These are phyloP conservation scores for Batillaria attramentaria DNA, from an alignment of 1,140 invertebrate genomes.

Conservation along the genomic window DNA sequence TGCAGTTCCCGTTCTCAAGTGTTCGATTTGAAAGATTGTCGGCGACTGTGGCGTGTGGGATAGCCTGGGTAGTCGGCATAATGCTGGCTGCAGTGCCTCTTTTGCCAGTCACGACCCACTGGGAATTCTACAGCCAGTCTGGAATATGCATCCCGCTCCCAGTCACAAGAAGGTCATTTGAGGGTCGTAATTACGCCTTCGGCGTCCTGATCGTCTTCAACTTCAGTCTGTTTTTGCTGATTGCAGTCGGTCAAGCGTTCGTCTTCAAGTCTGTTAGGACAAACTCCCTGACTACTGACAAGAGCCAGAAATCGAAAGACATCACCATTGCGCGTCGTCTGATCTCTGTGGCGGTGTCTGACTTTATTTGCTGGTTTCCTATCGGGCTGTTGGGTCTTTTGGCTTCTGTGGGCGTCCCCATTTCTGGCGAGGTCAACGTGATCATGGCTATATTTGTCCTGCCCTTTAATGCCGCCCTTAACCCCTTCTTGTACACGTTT, in stretches of 20 bases:
- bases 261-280: constrained; percentile 37
- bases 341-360: constrained; percentile 33
- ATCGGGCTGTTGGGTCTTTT: constrained; percentile 27
- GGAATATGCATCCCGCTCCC: constrained; percentile 45
- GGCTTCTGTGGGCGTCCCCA: constrained; percentile 30
- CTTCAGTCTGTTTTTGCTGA: constrained; percentile 36
- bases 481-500: constrained; percentile 49
- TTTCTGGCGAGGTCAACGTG: constrained; percentile 44
- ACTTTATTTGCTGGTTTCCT: constrained; percentile 35
- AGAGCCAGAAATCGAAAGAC: constrained; percentile 25
- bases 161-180: constrained; percentile 17
- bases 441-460: constrained; percentile 45
- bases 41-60: neutral
- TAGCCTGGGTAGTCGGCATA: constrained; percentile 33
- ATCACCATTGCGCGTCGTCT: constrained; percentile 35
- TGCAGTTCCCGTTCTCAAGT: constrained; percentile 57
- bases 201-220: constrained; percentile 45
- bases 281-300: neutral
- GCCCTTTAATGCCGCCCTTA: constrained; percentile 49
- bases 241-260: constrained; percentile 38
- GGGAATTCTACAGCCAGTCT: constrained; percentile 43
- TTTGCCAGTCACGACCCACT: constrained; percentile 10
- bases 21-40: constrained; percentile 31
- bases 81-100: constrained; percentile 32
- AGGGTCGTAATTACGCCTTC: constrained; percentile 42